A percentile compares a stretch with the other conserved stretches of the same genome.
phyloP scores from a whole-genome alignment of 1,140 invertebrate species.

The Drosophila quadrilineata region DNA sequence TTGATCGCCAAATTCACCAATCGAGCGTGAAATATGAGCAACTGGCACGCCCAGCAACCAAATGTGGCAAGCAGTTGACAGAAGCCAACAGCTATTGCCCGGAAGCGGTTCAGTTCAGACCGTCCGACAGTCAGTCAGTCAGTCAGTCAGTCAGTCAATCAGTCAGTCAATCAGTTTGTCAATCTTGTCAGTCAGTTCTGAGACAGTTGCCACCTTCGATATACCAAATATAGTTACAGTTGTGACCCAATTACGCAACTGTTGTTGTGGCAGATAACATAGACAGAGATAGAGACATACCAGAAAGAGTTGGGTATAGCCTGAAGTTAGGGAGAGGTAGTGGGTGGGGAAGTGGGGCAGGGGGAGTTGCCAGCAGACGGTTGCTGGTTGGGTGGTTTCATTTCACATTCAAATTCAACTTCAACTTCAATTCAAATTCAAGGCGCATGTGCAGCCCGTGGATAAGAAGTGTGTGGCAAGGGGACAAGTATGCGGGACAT shows the following conservation, averaged over 20 bases:
- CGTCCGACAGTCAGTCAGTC: neutral
- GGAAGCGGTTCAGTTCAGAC: constrained; percentile 25
- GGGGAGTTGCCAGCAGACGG: neutral
- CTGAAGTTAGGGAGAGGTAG: no score
- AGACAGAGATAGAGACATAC: no score
- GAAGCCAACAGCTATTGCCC: neutral
- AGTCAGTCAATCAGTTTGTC: neutral
- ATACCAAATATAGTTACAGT: neutral
- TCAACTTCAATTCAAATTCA: constrained; percentile 9
- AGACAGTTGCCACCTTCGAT: constrained; percentile 15
- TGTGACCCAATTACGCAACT: constrained; percentile 31
- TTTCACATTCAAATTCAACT: constrained; percentile 16
- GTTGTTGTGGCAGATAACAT: constrained; percentile 10
- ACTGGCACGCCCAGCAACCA: constrained; percentile 2
- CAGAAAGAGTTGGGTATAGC: no score
- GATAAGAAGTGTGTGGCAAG: constrained; percentile 28
- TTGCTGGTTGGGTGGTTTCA: neutral
- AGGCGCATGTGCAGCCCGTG: constrained; percentile 51
- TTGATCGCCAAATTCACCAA: constrained; percentile 24
- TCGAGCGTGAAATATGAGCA: constrained; percentile 66
- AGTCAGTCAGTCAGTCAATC: neutral
- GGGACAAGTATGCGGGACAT: constrained; percentile 65
- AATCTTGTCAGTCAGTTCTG: no score
- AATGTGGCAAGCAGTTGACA: constrained; percentile 15
- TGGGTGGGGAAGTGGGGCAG: neutral